Evolutionary conservation across 2,113 vertebrate genomes (phyloP).

Genomic region (Antigone vipio): DNA sequence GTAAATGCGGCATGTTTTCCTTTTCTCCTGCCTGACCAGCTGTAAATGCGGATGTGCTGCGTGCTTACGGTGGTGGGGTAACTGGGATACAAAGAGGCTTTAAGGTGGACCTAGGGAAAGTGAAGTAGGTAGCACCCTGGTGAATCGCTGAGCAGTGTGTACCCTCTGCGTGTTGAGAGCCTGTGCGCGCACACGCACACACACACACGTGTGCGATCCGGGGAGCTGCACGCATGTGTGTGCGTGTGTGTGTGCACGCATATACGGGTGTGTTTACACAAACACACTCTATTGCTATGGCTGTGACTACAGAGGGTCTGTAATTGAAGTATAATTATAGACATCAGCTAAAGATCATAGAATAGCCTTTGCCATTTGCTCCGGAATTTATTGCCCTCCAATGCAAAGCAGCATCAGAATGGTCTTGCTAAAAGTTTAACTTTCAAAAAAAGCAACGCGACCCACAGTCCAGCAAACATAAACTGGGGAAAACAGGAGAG

Average conservation of each 20-base stretch:
- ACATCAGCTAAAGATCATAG: conserved; percentile 30
- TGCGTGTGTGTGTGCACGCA: not conserved
- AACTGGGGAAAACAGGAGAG: not conserved
- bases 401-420: conserved; percentile 7
- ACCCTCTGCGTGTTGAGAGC: not conserved
- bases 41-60: not conserved
- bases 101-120: not conserved
- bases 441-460: not conserved
- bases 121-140: not conserved
- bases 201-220: not conserved
- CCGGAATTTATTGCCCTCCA: conserved; percentile 24
- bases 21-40: not conserved
- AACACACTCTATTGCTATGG: not conserved
- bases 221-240: not conserved
- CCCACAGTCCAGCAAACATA: not conserved
- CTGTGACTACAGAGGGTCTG: not conserved
- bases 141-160: not conserved
- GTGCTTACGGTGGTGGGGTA: not conserved
- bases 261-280: not conserved
- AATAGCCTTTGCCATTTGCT: conserved; percentile 32
- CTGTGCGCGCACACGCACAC: not conserved
- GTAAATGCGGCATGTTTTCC: not conserved
- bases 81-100: not conserved
- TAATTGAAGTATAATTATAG: not conserved
- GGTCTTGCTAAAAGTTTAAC: not conserved